A percentile compares a stretch with the other conserved stretches of the same genome.
These are phyloP conservation scores for Zaprionus bogoriensis DNA, from an alignment of 2,888 invertebrate species.

Conservation along the genomic window DNA sequence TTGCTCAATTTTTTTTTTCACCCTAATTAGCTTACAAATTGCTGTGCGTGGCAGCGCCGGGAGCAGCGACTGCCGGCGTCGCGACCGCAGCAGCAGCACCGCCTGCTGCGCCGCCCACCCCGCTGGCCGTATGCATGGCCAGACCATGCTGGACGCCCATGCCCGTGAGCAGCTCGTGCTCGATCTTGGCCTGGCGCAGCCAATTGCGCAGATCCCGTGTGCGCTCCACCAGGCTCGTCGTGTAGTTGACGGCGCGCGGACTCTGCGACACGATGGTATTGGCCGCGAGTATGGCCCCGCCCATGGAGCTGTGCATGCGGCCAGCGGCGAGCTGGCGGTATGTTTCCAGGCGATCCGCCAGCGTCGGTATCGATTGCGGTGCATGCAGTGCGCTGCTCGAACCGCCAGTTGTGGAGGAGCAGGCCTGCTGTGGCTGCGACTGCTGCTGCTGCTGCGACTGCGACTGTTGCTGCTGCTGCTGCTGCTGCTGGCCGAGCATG, in stretches of 20 bases:
- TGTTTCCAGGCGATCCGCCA: constrained; percentile 85
- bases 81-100: constrained; percentile 9
- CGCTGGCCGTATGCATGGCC: constrained; percentile 15
- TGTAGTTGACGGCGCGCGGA: constrained; percentile 84
- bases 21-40: constrained; percentile 61
- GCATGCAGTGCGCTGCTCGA: no score
- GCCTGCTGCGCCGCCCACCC: constrained; percentile 20
- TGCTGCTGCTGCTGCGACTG: constrained; percentile 27
- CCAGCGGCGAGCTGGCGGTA: constrained; percentile 84
- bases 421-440: constrained; percentile 4
- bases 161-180: constrained; percentile 80
- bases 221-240: constrained; percentile 86
- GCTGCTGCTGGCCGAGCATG: constrained; percentile 63
- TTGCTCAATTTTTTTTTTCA: not conserved
- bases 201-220: constrained; percentile 87
- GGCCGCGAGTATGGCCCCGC: constrained; percentile 82
- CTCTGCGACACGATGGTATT: constrained; percentile 82
- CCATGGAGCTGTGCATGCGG: constrained; percentile 83
- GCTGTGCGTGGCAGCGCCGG: constrained; percentile 37
- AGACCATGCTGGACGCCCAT: constrained; percentile 51
- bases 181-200: constrained; percentile 85
- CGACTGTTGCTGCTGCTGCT: constrained; percentile 33
- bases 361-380: constrained; percentile 82
- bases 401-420: no score
- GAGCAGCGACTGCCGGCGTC: not conserved